Evolutionary conservation across 2,888 invertebrate species (phyloP), one percentile per base, ranked within the genome.

Genomic region (Apamea epomidion): DNA sequence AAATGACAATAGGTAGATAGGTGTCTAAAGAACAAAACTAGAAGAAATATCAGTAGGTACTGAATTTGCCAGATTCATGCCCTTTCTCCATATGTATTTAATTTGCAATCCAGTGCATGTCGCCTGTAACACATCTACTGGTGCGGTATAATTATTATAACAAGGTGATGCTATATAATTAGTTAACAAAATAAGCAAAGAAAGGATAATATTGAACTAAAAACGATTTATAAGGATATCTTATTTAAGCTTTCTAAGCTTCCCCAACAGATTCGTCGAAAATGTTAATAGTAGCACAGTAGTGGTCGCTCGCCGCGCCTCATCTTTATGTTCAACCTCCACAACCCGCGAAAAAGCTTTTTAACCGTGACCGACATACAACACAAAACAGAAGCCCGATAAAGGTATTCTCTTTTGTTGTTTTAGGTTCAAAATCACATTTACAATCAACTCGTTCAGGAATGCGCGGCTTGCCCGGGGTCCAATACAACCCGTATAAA

Each of bases 391-490:
- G 77, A 80, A 80, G 68, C 77, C 68, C 77, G 73, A 78, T 85
- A 74, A 78, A 88, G 72, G 65, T 76, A 69, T 74, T 76, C 69
- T 70, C 81, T 81, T 74, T 85, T 85, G 81, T 85, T 88, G 77
- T 85, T 88, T 85, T 88, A 78, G 75, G 79, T 87, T 76, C 84
- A 76, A 85, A 88, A 79, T 86, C 82, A 82, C 73, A 88, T 86
- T 86, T 81, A 88, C 76, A 88, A 85, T 86, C 76, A 85, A 73
- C 84, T 87, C 73, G 64, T 73, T 78, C 70, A 65, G 37, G 70
- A 67, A 78, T 58, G 37, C 67, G 3, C 37, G 14, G 67, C 37
- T 65, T 73, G 72, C 64, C 14, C 64, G 75, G 67, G 51, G 65
- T 74, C 76, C 77, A 78, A 81, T 85, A 81, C 74, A 88, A 78